Conservation (phyloP, 2,888 invertebrate genomes). For the Melanchra persicariae region DNA sequence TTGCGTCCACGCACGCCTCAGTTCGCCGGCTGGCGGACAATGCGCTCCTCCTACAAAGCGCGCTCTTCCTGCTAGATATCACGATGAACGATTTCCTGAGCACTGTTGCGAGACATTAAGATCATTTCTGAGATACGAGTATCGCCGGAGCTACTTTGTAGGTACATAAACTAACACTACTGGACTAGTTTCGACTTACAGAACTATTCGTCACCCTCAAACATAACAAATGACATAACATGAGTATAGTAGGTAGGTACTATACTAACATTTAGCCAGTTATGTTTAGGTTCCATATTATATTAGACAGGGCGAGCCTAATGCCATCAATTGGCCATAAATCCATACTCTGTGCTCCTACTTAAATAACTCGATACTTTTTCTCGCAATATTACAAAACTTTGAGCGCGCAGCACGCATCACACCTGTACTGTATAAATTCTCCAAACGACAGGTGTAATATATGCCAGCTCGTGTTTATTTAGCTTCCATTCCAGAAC, state of each 20-base stretch:
- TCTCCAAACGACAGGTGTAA: conserved; percentile 25
- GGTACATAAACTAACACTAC: neutral
- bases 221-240: too few species aligned
- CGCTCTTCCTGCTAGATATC: conserved; percentile 81
- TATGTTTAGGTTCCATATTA: neutral
- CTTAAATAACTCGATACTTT: neutral
- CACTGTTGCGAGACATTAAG: conserved; percentile 74
- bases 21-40: conserved; percentile 52
- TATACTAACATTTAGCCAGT: neutral
- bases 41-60: conserved; percentile 75
- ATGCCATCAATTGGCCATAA: neutral
- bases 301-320: neutral
- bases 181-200: neutral
- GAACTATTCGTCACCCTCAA: neutral
- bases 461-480: conserved; percentile 34
- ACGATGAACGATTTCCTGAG: conserved; percentile 85
- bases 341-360: neutral
- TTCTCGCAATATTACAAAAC: neutral
- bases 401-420: neutral
- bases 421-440: conserved; percentile 37
- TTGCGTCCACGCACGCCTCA: conserved; percentile 37
- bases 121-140: conserved; percentile 61
- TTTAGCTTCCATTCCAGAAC: conserved; percentile 32
- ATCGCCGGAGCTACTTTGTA: conserved; percentile 44
- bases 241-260: too few species aligned